Percentiles rank a stretch among this genome's conserved stretches.
These are phyloP conservation scores for Eilema caniola DNA, from an alignment of 2,888 invertebrate species.

Conservation along the genomic window DNA sequence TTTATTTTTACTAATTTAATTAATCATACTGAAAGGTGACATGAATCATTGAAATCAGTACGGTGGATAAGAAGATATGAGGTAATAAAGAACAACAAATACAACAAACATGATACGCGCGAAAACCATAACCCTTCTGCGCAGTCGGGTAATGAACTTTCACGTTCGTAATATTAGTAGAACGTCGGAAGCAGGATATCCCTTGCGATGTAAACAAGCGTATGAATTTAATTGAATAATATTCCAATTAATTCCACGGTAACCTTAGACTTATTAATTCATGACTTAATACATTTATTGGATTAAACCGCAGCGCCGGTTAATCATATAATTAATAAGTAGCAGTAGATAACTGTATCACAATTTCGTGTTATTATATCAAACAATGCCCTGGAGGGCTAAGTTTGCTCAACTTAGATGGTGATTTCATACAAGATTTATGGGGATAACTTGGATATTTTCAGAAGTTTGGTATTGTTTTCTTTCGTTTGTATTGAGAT, in stretches of 20 bases:
- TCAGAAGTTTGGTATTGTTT: slow-evolving; percentile 9
- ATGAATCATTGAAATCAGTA: too few relatives aligned
- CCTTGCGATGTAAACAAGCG: too few relatives aligned
- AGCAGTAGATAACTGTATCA: slow-evolving; percentile 20
- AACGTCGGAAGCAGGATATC: too few relatives aligned
- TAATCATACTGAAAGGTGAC: too few relatives aligned
- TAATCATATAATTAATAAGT: slow-evolving; percentile 25
- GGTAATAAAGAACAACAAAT: too few relatives aligned
- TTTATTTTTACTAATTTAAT: too few relatives aligned
- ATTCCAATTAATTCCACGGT: neutral
- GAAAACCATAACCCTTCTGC: too few relatives aligned
- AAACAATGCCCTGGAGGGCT: slow-evolving; percentile 46
- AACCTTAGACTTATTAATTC: neutral
- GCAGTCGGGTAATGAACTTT: too few relatives aligned
- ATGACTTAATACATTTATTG: neutral
- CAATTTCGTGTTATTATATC: slow-evolving; percentile 42
- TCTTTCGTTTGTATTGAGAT: slow-evolving; percentile 10
- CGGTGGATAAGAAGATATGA: too few relatives aligned
- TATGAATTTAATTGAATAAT: neutral
- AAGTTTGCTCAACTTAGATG: slow-evolving; percentile 55
- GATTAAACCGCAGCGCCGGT: slow-evolving; percentile 1
- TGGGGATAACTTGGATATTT: slow-evolving; percentile 36
- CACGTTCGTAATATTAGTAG: too few relatives aligned
- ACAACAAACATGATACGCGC: too few relatives aligned
- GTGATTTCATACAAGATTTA: slow-evolving; percentile 55